A percentile compares a stretch with the other conserved stretches of the same genome.
phyloP scores from a whole-genome alignment of 2,113 vertebrate genomes.

The Apteryx owenii region DNA sequence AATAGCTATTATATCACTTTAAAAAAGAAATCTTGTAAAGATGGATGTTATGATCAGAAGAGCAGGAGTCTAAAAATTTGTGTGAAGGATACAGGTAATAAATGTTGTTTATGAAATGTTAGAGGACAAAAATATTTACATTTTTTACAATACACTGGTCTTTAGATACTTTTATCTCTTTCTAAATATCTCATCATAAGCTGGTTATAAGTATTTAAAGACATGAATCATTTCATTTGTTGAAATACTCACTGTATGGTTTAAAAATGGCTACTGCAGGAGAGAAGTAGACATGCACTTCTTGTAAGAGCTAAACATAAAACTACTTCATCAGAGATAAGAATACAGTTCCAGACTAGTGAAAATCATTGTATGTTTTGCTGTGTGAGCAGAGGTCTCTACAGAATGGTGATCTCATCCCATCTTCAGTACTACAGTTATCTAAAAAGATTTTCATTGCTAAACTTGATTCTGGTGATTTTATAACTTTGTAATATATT shows the following conservation, averaged over 20 bases:
- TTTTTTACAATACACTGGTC: background rate
- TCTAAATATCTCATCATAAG: background rate
- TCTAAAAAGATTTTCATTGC: background rate
- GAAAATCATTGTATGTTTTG: background rate
- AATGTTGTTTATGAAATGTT: background rate
- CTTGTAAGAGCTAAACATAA: background rate
- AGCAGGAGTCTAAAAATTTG: background rate
- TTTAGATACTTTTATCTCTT: background rate
- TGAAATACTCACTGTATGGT: background rate
- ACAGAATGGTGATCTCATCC: background rate
- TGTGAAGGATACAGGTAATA: background rate
- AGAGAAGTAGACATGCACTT: background rate
- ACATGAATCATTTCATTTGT: background rate
- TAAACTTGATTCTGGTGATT: background rate
- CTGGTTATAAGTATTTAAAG: background rate
- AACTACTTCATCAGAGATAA: background rate
- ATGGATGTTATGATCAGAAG: conserved; percentile 3
- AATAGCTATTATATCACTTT: background rate
- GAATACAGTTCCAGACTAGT: background rate
- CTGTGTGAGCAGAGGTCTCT: background rate
- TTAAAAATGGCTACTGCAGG: background rate
- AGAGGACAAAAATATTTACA: background rate
- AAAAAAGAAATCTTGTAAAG: background rate
- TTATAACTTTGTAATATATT: background rate
- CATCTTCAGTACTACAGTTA: background rate